A percentile compares a stretch with the other conserved stretches of the same genome.
Evolutionary conservation across 2,113 vertebrate species (phyloP).

Genomic region (Oryzias woworae): DNA sequence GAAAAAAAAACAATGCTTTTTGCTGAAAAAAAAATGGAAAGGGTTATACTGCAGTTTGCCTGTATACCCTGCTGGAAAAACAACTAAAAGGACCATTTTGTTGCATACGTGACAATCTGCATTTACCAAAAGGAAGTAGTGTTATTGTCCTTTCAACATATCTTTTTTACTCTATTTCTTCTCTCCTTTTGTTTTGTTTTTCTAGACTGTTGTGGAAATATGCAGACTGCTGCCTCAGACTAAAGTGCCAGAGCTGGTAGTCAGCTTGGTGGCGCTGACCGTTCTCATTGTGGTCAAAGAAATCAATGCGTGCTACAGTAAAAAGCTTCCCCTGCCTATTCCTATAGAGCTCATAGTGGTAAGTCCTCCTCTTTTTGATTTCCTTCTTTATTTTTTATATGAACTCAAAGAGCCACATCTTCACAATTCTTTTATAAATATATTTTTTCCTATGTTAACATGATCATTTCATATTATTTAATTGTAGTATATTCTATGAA

Average conservation of each 20-base stretch:
- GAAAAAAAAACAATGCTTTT: too few species aligned
- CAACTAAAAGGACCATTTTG: too few species aligned
- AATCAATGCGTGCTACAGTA: conserved; percentile 77
- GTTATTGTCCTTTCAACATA: too few species aligned
- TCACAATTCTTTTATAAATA: background rate
- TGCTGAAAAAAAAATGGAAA: too few species aligned
- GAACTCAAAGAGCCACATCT: background rate
- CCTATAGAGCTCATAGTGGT: conserved; percentile 91
- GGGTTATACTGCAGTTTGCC: too few species aligned
- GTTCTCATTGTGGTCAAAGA: conserved; percentile 84
- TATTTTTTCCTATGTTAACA: too few species aligned
- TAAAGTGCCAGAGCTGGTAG: conserved; percentile 78
- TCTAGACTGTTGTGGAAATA: conserved; percentile 82
- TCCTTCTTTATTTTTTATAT: background rate
- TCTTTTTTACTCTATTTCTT: background rate
- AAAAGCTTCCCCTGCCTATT: conserved; percentile 83
- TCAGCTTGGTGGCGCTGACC: conserved; percentile 79
- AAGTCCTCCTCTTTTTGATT: conserved; percentile 8
- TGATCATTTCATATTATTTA: too few species aligned
- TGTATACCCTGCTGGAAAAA: too few species aligned
- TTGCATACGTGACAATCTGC: background rate
- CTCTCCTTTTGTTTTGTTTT: background rate
- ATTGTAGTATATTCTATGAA: too few species aligned
- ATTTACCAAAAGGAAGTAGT: background rate
- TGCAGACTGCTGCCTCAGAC: conserved; percentile 78